These are phyloP conservation scores for Misgurnus anguillicaudatus DNA, from an alignment of 2,113 vertebrate species.

Conservation along the genomic window DNA sequence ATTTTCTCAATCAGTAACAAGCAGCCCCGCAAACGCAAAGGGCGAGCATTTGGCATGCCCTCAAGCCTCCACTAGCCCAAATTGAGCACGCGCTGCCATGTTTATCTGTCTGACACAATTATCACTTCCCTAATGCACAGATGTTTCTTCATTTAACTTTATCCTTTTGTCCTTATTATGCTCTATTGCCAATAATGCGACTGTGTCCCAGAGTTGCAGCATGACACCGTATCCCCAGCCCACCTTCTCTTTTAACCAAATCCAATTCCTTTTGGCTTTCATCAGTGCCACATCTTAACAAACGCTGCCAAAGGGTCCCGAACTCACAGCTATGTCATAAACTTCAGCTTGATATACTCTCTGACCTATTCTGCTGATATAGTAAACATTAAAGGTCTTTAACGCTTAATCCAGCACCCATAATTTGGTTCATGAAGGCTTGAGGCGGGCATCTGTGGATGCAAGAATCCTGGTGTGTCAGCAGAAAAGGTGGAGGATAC, in stretches of 20 bases:
- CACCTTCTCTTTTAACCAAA: constrained; percentile 39
- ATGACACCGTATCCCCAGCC: constrained; percentile 13
- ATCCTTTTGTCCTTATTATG: neutral
- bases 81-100: neutral
- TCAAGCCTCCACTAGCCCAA: neutral
- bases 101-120: neutral
- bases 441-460: constrained; percentile 42
- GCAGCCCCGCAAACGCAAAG: too few species aligned
- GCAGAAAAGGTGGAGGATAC: constrained; percentile 37
- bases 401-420: constrained; percentile 7
- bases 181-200: neutral
- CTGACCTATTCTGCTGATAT: constrained; percentile 70
- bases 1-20: too few species aligned
- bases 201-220: neutral
- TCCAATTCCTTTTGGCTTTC: constrained; percentile 76
- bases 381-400: constrained; percentile 61
- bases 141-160: neutral
- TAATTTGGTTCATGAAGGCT: constrained; percentile 17
- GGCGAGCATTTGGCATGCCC: neutral
- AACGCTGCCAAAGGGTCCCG: constrained; percentile 80
- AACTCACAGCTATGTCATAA: constrained; percentile 73
- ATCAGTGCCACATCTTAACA: constrained; percentile 76
- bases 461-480: constrained; percentile 35
- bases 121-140: neutral
- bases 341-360: constrained; percentile 69